Conservation (phyloP, 2,113 vertebrate species). For the Pachycephala philippinensis region DNA sequence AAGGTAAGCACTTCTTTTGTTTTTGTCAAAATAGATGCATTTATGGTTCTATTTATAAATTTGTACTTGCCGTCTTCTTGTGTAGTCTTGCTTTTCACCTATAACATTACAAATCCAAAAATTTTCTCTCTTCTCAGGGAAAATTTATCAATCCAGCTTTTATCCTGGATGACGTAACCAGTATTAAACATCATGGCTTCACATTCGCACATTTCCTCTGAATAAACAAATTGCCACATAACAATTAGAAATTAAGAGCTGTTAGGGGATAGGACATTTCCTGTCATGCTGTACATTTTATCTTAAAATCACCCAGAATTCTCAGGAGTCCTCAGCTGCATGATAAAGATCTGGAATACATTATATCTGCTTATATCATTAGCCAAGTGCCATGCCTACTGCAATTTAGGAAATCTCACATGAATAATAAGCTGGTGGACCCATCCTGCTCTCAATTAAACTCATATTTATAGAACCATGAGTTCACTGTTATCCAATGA, state of each 20-base stretch:
- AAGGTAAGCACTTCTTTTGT: background rate
- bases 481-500: background rate
- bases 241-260: slow-evolving; percentile 1
- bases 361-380: background rate
- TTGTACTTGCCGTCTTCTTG: background rate
- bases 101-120: background rate
- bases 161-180: background rate
- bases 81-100: background rate
- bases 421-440: background rate
- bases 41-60: background rate
- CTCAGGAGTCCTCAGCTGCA: background rate
- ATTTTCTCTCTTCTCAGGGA: background rate
- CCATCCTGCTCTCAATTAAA: background rate
- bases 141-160: background rate
- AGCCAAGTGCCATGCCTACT: background rate
- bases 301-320: background rate
- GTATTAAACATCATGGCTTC: background rate
- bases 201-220: background rate
- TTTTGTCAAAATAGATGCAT: background rate
- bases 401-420: background rate
- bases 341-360: background rate
- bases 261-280: background rate
- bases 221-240: background rate
- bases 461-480: background rate
- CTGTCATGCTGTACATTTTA: background rate